Evolutionary conservation across 2,888 invertebrate species (phyloP).

Genomic region (Candidula unifasciata): DNA sequence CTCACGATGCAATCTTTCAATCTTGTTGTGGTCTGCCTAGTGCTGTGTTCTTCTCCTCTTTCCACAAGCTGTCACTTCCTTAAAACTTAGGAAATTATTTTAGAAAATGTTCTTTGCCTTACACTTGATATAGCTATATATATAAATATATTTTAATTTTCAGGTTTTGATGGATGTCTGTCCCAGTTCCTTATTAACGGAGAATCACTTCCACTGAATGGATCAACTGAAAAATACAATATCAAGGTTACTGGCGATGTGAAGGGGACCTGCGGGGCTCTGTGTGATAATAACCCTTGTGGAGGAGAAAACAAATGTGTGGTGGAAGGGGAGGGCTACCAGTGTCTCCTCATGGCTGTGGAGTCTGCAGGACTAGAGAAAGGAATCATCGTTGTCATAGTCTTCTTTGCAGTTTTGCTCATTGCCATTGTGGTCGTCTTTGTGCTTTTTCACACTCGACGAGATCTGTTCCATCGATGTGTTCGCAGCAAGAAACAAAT

Average conservation of each 20-base stretch:
- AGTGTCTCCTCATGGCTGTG: conserved; percentile 76
- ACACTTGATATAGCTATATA: background rate
- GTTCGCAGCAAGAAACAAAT: conserved; percentile 49
- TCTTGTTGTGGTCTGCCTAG: no score
- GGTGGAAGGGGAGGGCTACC: conserved; percentile 59
- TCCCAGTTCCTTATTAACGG: conserved; percentile 92
- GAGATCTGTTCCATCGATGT: conserved; percentile 80
- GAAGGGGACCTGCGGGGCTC: conserved; percentile 60
- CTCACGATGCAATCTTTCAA: no score
- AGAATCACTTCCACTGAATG: conserved; percentile 92
- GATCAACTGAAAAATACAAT: conserved; percentile 83
- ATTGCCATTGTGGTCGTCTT: conserved; percentile 80
- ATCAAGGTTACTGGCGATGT: conserved; percentile 64
- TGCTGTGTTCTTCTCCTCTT: no score
- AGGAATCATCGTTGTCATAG: conserved; percentile 94
- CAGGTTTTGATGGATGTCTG: conserved; percentile 91
- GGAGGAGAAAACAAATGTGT: conserved; percentile 60
- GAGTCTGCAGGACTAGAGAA: conserved; percentile 92
- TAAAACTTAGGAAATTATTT: background rate
- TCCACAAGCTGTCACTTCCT: background rate
- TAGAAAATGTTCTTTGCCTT: background rate
- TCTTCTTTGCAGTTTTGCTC: conserved; percentile 89
- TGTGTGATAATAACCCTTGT: conserved; percentile 64
- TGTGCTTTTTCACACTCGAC: conserved; percentile 91
- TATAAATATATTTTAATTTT: conserved; percentile 45